phyloP scores from a whole-genome alignment of 2,113 vertebrate species.

The Sylvia atricapilla region DNA sequence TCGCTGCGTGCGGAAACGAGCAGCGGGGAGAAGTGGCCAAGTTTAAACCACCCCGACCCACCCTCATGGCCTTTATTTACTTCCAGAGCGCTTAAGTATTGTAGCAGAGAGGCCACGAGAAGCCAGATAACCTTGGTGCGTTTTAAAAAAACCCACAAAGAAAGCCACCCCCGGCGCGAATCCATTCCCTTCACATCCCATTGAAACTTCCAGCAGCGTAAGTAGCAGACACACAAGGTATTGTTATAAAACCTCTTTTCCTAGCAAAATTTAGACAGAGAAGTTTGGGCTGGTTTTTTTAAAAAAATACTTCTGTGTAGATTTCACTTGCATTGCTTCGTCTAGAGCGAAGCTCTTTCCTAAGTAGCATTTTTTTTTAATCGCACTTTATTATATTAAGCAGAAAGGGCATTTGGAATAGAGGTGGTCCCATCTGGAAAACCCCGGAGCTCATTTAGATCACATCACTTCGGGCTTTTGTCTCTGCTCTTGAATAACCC shows the following conservation, averaged over 20 bases:
- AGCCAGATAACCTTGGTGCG: neutral
- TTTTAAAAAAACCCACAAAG: constrained; percentile 1
- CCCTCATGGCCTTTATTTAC: neutral
- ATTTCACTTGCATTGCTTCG: neutral
- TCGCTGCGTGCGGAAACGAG: neutral
- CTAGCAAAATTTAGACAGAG: neutral
- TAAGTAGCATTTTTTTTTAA: neutral
- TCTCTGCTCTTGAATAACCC: constrained; percentile 81
- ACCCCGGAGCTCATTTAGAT: constrained; percentile 89
- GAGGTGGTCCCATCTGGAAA: constrained; percentile 94
- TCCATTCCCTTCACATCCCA: constrained; percentile 6
- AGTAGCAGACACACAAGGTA: neutral
- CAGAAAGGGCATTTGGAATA: constrained; percentile 59
- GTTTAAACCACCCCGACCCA: neutral
- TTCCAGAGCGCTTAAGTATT: neutral
- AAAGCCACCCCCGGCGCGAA: neutral
- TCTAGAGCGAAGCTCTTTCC: neutral
- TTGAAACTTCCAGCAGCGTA: constrained; percentile 20
- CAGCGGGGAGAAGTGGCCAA: neutral
- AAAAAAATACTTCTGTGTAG: neutral
- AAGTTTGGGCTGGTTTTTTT: neutral
- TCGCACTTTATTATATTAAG: neutral
- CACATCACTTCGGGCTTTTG: constrained; percentile 88
- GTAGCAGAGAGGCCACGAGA: neutral
- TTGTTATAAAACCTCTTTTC: neutral